Percentiles rank a stretch among this genome's conserved stretches.
Evolutionary conservation across 1,140 invertebrate genomes (phyloP).

Genomic region (Magallana ariakensis): DNA sequence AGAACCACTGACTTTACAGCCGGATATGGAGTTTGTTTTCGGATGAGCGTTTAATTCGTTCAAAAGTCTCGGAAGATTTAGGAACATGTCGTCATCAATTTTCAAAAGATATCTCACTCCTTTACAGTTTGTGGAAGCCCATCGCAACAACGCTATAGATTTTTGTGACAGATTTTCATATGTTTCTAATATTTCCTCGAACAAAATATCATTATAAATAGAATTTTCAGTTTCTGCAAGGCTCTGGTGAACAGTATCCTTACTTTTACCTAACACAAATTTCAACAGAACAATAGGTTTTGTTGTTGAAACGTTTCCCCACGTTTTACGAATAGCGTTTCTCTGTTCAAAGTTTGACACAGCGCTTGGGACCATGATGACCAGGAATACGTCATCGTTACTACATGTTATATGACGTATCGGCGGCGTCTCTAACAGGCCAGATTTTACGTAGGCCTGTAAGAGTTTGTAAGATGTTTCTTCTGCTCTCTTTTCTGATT

Average conservation of each 20-base stretch:
- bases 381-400: background rate
- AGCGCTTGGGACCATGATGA: background rate
- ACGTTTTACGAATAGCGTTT: constrained; percentile 54
- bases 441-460: background rate
- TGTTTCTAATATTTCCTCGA: constrained; percentile 88
- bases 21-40: constrained; percentile 48
- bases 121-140: constrained; percentile 84
- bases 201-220: constrained; percentile 85
- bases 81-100: constrained; percentile 81
- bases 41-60: constrained; percentile 41
- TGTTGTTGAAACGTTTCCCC: constrained; percentile 47
- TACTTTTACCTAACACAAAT: constrained; percentile 85
- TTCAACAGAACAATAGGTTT: constrained; percentile 43
- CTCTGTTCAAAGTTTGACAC: constrained; percentile 39
- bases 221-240: constrained; percentile 83
- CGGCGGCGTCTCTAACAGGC: background rate
- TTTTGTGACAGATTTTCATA: constrained; percentile 93
- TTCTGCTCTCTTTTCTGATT: background rate
- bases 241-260: constrained; percentile 77
- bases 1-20: constrained; percentile 41
- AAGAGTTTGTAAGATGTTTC: background rate
- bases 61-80: constrained; percentile 74
- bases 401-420: background rate
- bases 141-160: constrained; percentile 90
- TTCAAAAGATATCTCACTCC: constrained; percentile 81